Percentiles rank a stretch among this genome's conserved stretches.
Conservation (phyloP, 2,797 vertebrate species). For the Centroberyx gerrardi region DNA sequence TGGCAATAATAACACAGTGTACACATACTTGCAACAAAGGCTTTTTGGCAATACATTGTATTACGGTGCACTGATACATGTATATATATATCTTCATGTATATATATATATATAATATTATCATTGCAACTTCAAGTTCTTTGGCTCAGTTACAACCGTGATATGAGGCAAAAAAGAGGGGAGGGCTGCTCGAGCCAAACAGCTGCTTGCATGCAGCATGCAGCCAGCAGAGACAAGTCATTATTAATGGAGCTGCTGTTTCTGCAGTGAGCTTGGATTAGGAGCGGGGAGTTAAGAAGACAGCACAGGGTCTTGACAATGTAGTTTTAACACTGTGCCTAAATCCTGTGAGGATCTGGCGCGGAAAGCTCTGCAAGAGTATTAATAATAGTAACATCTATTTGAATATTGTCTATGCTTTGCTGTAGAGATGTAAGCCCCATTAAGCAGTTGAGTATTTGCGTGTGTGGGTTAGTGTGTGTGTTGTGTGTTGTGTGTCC, state of each 20-base stretch:
- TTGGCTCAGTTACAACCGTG: constrained; percentile 71
- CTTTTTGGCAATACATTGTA: constrained; percentile 71
- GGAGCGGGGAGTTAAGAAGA: constrained; percentile 11
- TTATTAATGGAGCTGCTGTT: constrained; percentile 45
- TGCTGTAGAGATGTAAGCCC: constrained; percentile 30
- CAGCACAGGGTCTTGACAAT: constrained; percentile 1
- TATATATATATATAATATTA: constrained; percentile 12
- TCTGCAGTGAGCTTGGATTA: constrained; percentile 27
- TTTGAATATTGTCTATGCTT: constrained; percentile 14
- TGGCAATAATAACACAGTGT: constrained; percentile 49
- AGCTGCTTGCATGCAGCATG: constrained; percentile 60
- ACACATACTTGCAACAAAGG: constrained; percentile 61
- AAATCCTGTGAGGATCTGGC: constrained; percentile 13
- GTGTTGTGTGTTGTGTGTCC: constrained; percentile 23
- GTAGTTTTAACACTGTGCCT: constrained; percentile 15
- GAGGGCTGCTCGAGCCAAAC: constrained; percentile 51
- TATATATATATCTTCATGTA: background rate
- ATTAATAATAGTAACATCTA: constrained; percentile 30
- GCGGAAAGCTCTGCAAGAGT: constrained; percentile 29
- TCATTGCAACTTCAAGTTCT: constrained; percentile 65
- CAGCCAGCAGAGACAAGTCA: constrained; percentile 31
- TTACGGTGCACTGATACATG: constrained; percentile 42
- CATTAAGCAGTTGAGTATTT: constrained; percentile 26
- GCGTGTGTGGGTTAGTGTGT: background rate
- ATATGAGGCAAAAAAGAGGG: constrained; percentile 24